phyloP scores from a whole-genome alignment of 2,113 vertebrate species.

The Peromyscus leucopus region DNA sequence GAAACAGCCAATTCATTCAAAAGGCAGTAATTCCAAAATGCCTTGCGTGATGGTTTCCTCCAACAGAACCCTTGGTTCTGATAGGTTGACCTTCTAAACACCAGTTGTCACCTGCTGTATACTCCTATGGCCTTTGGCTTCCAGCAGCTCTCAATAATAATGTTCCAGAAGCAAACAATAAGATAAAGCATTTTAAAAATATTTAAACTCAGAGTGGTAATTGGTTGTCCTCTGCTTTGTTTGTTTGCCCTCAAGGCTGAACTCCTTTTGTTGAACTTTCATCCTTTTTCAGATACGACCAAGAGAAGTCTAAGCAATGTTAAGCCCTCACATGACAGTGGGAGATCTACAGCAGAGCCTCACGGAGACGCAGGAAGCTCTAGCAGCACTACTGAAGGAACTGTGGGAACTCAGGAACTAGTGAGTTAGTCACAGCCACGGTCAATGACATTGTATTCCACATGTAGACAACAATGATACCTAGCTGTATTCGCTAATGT shows the following conservation, averaged over 20 bases:
- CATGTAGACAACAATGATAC: no score
- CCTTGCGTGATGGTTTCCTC: no score
- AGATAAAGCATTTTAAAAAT: background rate
- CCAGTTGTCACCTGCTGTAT: no score
- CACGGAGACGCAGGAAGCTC: accelerated
- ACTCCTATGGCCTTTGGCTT: no score
- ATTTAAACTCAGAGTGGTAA: background rate
- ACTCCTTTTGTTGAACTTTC: background rate
- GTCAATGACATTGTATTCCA: no score
- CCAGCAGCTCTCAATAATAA: no score
- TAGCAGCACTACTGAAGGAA: background rate
- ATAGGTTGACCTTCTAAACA: no score
- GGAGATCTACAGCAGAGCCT: accelerated
- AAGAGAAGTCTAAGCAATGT: background rate
- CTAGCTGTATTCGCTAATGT: background rate
- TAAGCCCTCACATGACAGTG: accelerated
- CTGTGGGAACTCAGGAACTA: background rate
- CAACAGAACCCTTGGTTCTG: background rate
- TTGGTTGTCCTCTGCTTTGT: background rate
- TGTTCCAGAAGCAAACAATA: background rate
- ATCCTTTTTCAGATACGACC: background rate
- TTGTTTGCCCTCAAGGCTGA: background rate
- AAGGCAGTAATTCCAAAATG: no score
- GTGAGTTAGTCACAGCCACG: no score
- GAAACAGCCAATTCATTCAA: no score